A percentile compares a stretch with the other conserved stretches of the same genome.
phyloP scores from a whole-genome alignment of 37 sponge, comb jelly and placozoan species.

The Chondrosia reniformis region DNA sequence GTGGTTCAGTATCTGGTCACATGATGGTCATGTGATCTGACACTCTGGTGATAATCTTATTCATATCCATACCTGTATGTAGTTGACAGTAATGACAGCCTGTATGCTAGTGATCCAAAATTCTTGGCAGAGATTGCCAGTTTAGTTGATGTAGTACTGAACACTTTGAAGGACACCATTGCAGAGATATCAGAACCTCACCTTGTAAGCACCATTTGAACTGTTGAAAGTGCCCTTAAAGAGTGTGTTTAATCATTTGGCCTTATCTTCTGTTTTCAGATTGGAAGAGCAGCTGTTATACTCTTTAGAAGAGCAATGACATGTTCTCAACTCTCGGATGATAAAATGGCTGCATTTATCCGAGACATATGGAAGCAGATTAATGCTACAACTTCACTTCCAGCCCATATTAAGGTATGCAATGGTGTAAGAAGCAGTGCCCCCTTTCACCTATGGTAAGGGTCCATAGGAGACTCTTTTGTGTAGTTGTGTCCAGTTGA shows the following conservation, averaged over 20 bases:
- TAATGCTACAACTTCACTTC: neutral
- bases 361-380: neutral
- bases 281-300: neutral
- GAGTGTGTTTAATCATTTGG: neutral
- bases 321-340: constrained; percentile 16
- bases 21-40: no score
- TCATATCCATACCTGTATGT: neutral
- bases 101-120: constrained; percentile 91
- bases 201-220: neutral
- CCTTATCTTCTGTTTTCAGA: neutral
- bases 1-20: no score
- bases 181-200: neutral
- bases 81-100: constrained; percentile 90
- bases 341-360: neutral
- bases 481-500: no score
- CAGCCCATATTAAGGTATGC: neutral
- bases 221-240: neutral
- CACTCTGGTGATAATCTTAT: no score
- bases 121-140: constrained; percentile 61
- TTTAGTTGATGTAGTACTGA: constrained; percentile 55
- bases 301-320: neutral
- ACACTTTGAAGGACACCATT: constrained; percentile 18
- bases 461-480: no score
- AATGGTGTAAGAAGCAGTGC: neutral
- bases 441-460: neutral